Conservation (phyloP, 92 coral and sea anemone species). For the Palythoa caribaeorum region DNA sequence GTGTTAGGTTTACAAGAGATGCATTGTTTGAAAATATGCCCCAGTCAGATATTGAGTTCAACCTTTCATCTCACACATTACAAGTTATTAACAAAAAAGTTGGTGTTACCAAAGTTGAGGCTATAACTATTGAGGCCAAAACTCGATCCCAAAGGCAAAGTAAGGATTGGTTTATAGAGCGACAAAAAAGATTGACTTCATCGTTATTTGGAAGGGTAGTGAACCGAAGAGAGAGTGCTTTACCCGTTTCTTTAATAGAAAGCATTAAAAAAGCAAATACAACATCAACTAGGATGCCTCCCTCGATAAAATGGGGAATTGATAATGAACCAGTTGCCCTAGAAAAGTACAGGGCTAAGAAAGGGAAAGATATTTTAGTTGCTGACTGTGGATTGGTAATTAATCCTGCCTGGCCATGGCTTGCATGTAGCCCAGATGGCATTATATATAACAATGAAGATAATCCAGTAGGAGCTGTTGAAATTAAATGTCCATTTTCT, state of each 20-base stretch:
- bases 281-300: neutral
- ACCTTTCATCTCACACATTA: slow-evolving; percentile 34
- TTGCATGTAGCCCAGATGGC: slow-evolving; percentile 64
- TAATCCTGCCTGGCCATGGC: slow-evolving; percentile 47
- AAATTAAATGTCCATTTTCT: neutral
- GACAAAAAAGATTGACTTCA: slow-evolving; percentile 1
- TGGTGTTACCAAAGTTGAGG: slow-evolving; percentile 39
- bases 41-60: slow-evolving; percentile 46
- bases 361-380: slow-evolving; percentile 13
- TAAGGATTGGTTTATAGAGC: neutral
- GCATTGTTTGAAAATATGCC: slow-evolving; percentile 46
- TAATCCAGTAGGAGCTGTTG: slow-evolving; percentile 6
- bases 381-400: slow-evolving; percentile 66
- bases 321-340: neutral
- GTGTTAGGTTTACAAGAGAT: slow-evolving; percentile 43
- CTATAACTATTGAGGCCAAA: slow-evolving; percentile 39
- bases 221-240: slow-evolving; percentile 3
- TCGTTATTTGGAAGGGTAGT: neutral
- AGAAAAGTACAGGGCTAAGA: neutral
- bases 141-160: slow-evolving; percentile 50
- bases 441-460: neutral
- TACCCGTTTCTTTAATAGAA: neutral
- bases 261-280: neutral
- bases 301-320: slow-evolving; percentile 2
- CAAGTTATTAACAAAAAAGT: slow-evolving; percentile 38